Base-by-base conservation (phyloP, 2,888 invertebrate species). In the Polyommatus icarus region DNA sequence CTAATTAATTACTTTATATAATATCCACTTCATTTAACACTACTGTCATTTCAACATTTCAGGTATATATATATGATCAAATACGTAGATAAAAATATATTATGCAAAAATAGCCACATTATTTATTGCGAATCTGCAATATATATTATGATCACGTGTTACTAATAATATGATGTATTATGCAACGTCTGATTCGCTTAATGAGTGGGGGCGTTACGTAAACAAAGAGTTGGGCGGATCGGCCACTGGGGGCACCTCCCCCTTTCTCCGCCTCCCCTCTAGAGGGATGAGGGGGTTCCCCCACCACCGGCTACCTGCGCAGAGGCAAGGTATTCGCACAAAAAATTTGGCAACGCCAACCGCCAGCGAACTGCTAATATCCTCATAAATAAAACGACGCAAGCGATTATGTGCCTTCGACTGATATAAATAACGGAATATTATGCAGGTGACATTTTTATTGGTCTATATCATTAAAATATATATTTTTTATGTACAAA, bases 161-260 rank as follows among this genome's bases (percentile, higher is more conserved):
- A 29, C 57, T 36, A 20, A 82, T 36, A 20, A 82, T 76, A 78
- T 82, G 80, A 83, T 83, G 77, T 81, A 87, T 89, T 87, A 84
- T 87, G 85, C 88, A 87, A 87, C 86, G 84, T 85, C 85, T 85
- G 80, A 81, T 85, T 87, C 83, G 82, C 83, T 84, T 91, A 92
- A 92, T 91, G 89, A 91, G 88, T 83, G 88, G 88, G 91, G 93
- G 93, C 92, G 93, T 91, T 89, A 88, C 91, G 88, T 92, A 91
- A 93, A 93, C 93, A 93, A 93, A 92, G 91, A 90, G 89, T 87
- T 91, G 93, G 93, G 93, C 92, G 93, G 91, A 86, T 87, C 91
- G 87, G 91, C 89, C 87, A 88, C 88, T 83, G 89, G 88, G 88
- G 87, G 84, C 89, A 86, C 90, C 90, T 86, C 82, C 83, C 84